Conservation (phyloP, 2,888 invertebrate genomes). For the Pemphredon lugubris region DNA sequence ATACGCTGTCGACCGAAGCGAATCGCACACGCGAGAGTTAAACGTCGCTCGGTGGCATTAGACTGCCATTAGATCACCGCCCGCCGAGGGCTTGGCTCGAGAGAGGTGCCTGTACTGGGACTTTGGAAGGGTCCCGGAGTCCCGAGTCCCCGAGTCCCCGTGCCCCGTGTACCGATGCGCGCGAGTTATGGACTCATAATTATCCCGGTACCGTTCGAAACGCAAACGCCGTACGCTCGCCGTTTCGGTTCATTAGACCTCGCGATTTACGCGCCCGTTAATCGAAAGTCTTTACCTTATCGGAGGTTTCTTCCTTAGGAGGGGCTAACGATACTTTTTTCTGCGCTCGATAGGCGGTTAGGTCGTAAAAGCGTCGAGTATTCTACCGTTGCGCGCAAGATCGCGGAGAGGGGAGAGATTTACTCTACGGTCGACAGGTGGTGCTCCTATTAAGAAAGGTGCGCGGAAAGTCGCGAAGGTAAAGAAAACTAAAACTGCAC, state of each 20-base stretch:
- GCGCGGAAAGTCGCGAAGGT: too few species aligned
- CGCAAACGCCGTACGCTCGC: neutral
- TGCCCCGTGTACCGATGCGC: neutral
- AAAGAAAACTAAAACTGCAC: too few species aligned
- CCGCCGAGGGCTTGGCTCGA: constrained; percentile 23
- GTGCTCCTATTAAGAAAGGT: too few species aligned
- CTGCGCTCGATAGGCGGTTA: neutral
- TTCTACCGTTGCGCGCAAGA: too few species aligned
- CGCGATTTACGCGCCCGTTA: constrained; percentile 6
- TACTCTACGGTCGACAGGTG: too few species aligned
- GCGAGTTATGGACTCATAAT: constrained; percentile 30
- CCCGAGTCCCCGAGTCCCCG: too few species aligned
- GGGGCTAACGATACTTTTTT: constrained; percentile 17
- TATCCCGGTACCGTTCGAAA: constrained; percentile 24
- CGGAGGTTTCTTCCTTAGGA: constrained; percentile 3
- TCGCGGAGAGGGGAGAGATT: too few species aligned
- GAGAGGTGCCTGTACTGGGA: neutral
- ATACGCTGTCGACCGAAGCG: constrained; percentile 49
- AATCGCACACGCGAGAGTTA: constrained; percentile 44
- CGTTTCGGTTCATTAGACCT: constrained; percentile 23
- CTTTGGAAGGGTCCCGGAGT: neutral
- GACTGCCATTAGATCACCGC: constrained; percentile 47
- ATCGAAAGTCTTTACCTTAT: constrained; percentile 18
- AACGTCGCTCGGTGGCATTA: constrained; percentile 51
- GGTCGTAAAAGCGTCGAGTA: constrained; percentile 1